Evolutionary conservation across 2,888 invertebrate genomes (phyloP), one percentile per base, ranked within the genome.

Genomic region (Hydropsyche betteni): DNA sequence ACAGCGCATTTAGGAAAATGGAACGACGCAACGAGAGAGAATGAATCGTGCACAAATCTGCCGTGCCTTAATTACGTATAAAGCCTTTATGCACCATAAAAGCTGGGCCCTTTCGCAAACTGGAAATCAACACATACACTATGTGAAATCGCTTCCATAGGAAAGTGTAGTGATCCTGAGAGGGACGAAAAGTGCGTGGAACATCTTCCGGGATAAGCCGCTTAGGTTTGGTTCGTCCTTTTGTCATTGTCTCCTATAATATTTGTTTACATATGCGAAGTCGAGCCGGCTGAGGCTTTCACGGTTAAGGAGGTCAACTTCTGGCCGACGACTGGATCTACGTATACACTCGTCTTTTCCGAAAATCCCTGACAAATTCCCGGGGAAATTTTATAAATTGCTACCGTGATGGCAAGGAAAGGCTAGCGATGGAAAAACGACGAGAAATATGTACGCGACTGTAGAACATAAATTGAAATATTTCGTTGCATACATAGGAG

Each of bases 241-340:
- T 77, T 77, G 72, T 77, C 79, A 77, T 74, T 76, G 79, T 78
- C 78, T 76, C 70, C 68, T 55, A 36, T 69, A 77, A 71, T 78
- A 78, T 78, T 78, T 77, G 78, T 76, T 75, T 78, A 69, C 68
- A 70, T 76, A 74, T 55, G 75, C 44, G 44, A 44, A 4, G 44
- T 44, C 44, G 44, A 70, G 5, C n/a, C 55, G 6, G 4, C 6
- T 6, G 7, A 14, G 3, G 14, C 24, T 14, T 55, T 55, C 55
- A n/a, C 6, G 55, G 14, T 4, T 16, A 55, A 55, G n/a, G 55
- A 44, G 10, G 44, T 44, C 44, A 4, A 24, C 53, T 53, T 5
- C 53, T 5, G 14, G 14, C 53, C 53, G 53, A 10, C 12, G 53
- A 53, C 53, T 53, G 12, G 53, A 0, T 24, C 24, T 24, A 24